Evolutionary conservation across 2,113 vertebrate species (phyloP).

Genomic region (Crotalus helleri): DNA sequence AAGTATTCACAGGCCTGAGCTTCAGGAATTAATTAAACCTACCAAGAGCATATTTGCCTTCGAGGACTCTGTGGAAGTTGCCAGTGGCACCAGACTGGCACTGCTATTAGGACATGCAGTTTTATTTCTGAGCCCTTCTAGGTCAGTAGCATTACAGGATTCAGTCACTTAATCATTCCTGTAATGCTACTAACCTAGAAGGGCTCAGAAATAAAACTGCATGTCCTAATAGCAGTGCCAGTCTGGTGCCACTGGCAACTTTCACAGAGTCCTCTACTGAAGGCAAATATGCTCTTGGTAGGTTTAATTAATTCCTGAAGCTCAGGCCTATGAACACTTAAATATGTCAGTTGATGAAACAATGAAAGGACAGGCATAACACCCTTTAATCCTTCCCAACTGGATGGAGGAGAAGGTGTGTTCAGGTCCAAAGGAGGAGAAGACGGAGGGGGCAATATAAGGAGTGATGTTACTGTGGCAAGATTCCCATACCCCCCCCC

Average conservation of each 20-base stretch:
- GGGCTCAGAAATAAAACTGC: neutral
- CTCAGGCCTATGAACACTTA: too few relatives aligned
- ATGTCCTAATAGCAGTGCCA: neutral
- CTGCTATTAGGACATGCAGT: too few relatives aligned
- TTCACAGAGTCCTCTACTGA: neutral
- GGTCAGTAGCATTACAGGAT: too few relatives aligned
- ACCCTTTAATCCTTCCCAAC: neutral
- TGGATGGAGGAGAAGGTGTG: neutral
- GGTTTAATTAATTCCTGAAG: too few relatives aligned
- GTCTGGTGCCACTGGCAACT: neutral
- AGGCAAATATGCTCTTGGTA: neutral
- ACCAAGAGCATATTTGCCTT: too few relatives aligned
- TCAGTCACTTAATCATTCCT: too few relatives aligned
- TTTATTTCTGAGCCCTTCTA: too few relatives aligned
- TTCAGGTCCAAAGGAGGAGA: neutral
- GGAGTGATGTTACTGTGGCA: neutral
- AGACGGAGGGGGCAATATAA: neutral
- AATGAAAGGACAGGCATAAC: neutral
- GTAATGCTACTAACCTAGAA: too few relatives aligned
- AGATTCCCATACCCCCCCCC: neutral
- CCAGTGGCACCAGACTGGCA: too few relatives aligned
- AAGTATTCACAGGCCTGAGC: too few relatives aligned
- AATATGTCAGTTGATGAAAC: neutral
- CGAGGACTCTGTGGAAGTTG: too few relatives aligned
- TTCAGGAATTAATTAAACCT: too few relatives aligned